A percentile compares a stretch with the other conserved stretches of the same genome.
phyloP scores from a whole-genome alignment of 2,888 invertebrate species.

The Tortricodes alternella region DNA sequence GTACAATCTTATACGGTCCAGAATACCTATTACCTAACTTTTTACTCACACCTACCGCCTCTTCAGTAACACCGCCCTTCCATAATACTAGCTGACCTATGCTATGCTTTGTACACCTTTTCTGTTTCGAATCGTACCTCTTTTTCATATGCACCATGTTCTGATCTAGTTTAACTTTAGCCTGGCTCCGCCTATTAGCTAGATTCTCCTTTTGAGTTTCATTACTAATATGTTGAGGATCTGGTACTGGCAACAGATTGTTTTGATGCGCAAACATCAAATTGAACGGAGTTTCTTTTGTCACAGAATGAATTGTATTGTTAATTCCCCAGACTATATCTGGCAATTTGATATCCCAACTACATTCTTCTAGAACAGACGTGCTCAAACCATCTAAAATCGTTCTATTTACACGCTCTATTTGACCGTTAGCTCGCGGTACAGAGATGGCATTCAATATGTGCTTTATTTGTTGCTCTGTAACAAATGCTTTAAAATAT shows the following conservation, averaged over 20 bases:
- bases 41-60: too few relatives aligned
- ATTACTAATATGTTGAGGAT: not conserved
- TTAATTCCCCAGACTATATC: conserved; percentile 3
- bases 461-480: conserved; percentile 21
- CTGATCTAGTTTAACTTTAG: not conserved
- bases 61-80: not conserved
- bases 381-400: conserved; percentile 8
- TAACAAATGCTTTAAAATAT: conserved; percentile 16
- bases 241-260: not conserved
- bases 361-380: not conserved
- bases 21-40: too few relatives aligned
- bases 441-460: conserved; percentile 15
- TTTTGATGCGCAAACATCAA: not conserved
- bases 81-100: not conserved
- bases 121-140: not conserved
- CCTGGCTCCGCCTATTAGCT: not conserved
- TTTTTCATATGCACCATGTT: not conserved
- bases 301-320: not conserved
- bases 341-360: not conserved
- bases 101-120: not conserved
- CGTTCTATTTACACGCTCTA: conserved; percentile 25
- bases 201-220: not conserved
- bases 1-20: too few relatives aligned
- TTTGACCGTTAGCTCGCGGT: conserved; percentile 20
- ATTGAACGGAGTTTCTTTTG: not conserved